Base-by-base conservation (phyloP, 2,888 invertebrate species). In the Dastarcus helophoroides region DNA sequence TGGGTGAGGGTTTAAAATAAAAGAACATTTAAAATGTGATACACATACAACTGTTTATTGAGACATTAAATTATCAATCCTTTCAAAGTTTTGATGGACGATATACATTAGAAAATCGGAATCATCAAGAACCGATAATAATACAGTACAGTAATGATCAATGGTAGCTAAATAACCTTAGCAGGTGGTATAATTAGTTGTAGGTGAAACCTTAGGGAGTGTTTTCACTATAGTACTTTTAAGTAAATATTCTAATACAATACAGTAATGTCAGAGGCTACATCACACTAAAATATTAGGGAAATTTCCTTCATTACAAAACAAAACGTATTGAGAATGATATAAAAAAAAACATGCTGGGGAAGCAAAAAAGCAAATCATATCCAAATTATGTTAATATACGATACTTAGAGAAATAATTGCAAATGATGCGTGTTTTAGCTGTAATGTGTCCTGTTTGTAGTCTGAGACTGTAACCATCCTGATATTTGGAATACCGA, bases 41-140 rank as follows among this genome's bases (percentile, higher is more conserved):
- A 69, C 69, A 69, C 69, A 69, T 69, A 70, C 69, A 70, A 70
- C 69, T 69, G 69, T 69, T 70, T 69, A 70, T 71, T 69, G 67
- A 69, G 69, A 69, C 69, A 69, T 68, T 57, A 59, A 58, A 62
- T 60, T 60, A 59, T 60, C 62, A 62, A 61, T 62, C 61, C 56
- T 60, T 51, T 54, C 48, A 48, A 50, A 50, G 46, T 48, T 49
- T n/a, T 40, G 48, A 50, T 50, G 50, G 47, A 49, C 44, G 46
- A 50, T 48, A 48, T 52, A 54, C 49, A 51, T 49, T 50, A 57
- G 51, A 53, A 54, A 43, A 25, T 28, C 21, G 30, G 26, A 30
- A 35, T 31, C 28, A 24, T 23, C 14, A 33, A 14, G 14, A 16
- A 21, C 17, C 12, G 14, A 31, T 25, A 44, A 47, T 44, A 46